Base-by-base conservation (phyloP, 2,113 vertebrate genomes). In the Numenius arquata region DNA sequence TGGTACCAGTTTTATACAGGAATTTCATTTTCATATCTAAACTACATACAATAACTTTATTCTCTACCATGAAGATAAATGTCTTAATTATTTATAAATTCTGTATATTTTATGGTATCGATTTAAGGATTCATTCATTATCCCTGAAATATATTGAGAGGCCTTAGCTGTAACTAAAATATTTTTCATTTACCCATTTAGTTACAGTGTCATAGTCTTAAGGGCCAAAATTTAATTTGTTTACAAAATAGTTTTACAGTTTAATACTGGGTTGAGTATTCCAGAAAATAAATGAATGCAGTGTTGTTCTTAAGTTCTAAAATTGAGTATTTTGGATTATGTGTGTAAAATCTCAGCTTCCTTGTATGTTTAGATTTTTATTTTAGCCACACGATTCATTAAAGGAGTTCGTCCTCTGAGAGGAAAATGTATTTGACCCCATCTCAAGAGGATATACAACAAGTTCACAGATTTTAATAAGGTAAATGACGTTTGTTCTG, bases 1-100 rank as follows among this genome's bases (percentile, higher is more conserved):
- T 92, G 89, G 93, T 95, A 90, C 93, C 79, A 81, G 91, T 79
- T 93, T 97, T 96, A 89, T 93, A 95, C 92, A 93, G 97, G 87
- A 97, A 91, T 98, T 97, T 97, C 92, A 96, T 98, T 97, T 96
- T 96, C 83, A 95, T 93, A 92, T 96, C 96, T 90, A 96, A 91
- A 97, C 79, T 96, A 95, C 96, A 75, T 92, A 95, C 97, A 94
- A 95, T 97, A 95, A 97, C 95, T 97, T 98, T 95, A 71, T 88
- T 87, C 91, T 96, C 67, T 97, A 88, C 68, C 79, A 96, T 96
- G 90, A 98, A 97, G 91, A 98, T 95, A 97, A 96, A 97, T 97
- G 92, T 96, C 90, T 97, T 97, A 96, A 95, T 97, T 98, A 97
- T 96, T 97, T 97, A 85, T 97, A 95, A 96, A 97, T 96, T 97